Evolutionary conservation across 1,140 invertebrate genomes (phyloP).

Genomic region (Tetranychus urticae): DNA sequence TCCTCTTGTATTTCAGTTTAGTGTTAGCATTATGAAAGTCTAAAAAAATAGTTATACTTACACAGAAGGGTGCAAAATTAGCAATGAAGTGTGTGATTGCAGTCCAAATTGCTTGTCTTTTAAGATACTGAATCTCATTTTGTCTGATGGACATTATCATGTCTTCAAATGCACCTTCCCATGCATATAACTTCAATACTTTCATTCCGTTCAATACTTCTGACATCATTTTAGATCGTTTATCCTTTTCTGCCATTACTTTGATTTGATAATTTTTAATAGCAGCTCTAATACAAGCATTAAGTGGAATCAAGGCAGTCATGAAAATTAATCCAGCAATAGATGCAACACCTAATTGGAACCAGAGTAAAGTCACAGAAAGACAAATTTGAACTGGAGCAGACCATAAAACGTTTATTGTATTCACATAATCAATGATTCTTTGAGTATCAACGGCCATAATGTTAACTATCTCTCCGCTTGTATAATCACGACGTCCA

Average conservation of each 20-base stretch:
- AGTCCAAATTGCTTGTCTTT: background rate
- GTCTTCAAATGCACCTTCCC: conserved; percentile 14
- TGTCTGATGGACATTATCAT: conserved; percentile 7
- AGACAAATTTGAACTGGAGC: conserved; percentile 20
- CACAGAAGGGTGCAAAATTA: conserved; percentile 17
- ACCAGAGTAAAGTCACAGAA: conserved; percentile 23
- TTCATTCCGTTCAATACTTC: conserved; percentile 21
- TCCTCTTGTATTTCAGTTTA: conserved; percentile 1
- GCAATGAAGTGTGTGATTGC: background rate
- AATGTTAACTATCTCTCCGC: conserved; percentile 34
- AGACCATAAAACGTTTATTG: conserved; percentile 17
- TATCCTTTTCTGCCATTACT: conserved; percentile 20
- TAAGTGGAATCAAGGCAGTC: conserved; percentile 33
- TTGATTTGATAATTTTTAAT: conserved; percentile 22
- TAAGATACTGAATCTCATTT: conserved; percentile 1
- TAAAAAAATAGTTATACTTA: conserved; percentile 11
- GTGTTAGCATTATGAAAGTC: conserved; percentile 12
- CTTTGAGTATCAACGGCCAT: conserved; percentile 26
- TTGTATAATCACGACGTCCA: conserved; percentile 16
- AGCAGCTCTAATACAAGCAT: conserved; percentile 21
- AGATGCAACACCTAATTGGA: conserved; percentile 29
- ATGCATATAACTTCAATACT: conserved; percentile 15
- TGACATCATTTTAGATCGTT: conserved; percentile 19
- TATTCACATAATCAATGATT: conserved; percentile 12
- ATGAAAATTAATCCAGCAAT: conserved; percentile 73